A percentile compares a stretch with the other conserved stretches of the same genome.
Evolutionary conservation across 1,140 invertebrate species (phyloP).

Genomic region (Leucophenga varia): DNA sequence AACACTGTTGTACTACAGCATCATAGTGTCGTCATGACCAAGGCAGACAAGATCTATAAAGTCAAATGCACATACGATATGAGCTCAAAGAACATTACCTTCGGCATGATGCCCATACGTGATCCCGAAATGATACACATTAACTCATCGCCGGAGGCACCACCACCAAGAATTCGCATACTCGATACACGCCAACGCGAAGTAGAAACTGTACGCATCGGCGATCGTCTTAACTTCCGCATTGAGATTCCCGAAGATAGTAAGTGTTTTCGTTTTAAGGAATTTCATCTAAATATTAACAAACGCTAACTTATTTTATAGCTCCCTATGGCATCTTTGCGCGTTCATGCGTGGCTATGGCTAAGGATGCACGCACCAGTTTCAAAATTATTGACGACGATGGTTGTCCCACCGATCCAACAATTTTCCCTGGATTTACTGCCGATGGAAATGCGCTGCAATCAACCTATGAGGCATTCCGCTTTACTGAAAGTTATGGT

Average conservation of each 20-base stretch:
- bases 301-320: conserved; percentile 62
- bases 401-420: conserved; percentile 90
- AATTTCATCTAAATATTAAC: no score
- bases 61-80: conserved; percentile 96
- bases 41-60: conserved; percentile 95
- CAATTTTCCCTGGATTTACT: conserved; percentile 88
- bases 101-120: conserved; percentile 95
- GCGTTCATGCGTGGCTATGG: conserved; percentile 93
- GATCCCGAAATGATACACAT: conserved; percentile 95
- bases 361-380: conserved; percentile 92
- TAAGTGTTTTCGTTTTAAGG: no score
- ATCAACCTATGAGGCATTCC: conserved; percentile 90
- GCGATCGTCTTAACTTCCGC: conserved; percentile 91
- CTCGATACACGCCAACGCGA: conserved; percentile 81
- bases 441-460: conserved; percentile 86
- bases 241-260: conserved; percentile 96
- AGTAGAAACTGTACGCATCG: conserved; percentile 91
- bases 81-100: conserved; percentile 94
- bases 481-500: conserved; percentile 94
- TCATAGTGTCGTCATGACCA: conserved; percentile 95
- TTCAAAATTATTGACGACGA: conserved; percentile 96
- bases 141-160: conserved; percentile 90
- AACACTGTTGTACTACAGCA: conserved; percentile 94
- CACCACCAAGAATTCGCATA: conserved; percentile 89
- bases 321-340: conserved; percentile 95